Conservation (phyloP, 2,113 vertebrate genomes). For the Halcyon malimbica region DNA sequence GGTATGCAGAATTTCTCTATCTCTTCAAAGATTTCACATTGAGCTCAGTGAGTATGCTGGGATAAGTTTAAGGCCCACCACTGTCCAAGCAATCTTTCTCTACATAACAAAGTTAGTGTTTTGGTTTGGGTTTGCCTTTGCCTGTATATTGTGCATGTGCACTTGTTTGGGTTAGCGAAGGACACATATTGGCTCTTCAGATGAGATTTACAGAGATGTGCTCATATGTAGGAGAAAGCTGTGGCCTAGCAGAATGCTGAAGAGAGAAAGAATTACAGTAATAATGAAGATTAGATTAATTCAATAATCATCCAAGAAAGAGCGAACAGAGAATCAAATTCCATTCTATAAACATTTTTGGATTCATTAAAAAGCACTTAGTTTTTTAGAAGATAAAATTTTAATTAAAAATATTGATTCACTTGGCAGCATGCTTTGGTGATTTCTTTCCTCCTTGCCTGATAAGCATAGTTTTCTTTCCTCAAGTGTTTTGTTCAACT, state of each 20-base stretch:
- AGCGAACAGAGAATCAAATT: background rate
- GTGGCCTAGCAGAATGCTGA: background rate
- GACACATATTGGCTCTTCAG: background rate
- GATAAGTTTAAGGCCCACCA: background rate
- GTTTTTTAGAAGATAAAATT: slow-evolving; percentile 31
- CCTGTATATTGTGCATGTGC: accelerated
- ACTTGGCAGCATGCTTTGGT: background rate
- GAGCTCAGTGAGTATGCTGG: background rate
- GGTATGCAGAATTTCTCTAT: background rate
- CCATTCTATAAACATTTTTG: background rate
- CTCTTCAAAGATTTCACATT: background rate
- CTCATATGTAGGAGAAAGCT: background rate
- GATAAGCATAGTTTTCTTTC: background rate
- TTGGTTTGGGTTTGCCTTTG: background rate
- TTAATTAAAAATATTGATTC: slow-evolving; percentile 54
- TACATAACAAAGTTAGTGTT: background rate
- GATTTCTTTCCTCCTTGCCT: background rate
- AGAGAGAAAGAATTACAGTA: background rate
- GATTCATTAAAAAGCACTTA: slow-evolving; percentile 25
- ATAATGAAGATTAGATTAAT: slow-evolving; percentile 6
- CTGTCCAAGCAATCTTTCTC: background rate
- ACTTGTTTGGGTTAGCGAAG: background rate
- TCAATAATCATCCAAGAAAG: background rate
- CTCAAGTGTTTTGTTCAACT: background rate
- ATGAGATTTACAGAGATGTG: background rate